Conservation (phyloP, 2,113 vertebrate species). For the Microcebus griseorufus region DNA sequence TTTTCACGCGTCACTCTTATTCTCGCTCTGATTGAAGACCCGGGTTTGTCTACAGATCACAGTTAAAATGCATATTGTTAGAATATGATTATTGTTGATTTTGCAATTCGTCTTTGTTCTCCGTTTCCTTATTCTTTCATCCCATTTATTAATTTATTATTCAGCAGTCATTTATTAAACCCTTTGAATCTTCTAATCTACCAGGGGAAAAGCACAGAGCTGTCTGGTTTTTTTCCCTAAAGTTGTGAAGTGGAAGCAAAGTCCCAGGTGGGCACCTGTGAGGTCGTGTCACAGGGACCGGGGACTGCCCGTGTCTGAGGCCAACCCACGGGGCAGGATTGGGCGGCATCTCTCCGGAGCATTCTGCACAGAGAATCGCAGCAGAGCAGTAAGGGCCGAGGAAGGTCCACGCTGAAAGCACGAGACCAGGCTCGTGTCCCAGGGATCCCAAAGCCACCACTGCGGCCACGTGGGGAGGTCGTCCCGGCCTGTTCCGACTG, state of each 20-base stretch:
- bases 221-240: background rate
- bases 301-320: background rate
- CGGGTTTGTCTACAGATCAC: constrained; percentile 21
- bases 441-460: too few species aligned
- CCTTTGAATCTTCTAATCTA: background rate
- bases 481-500: rapidly evolving
- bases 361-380: rapidly evolving
- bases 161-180: background rate
- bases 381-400: background rate
- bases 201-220: background rate
- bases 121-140: background rate
- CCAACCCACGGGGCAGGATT: background rate
- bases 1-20: background rate
- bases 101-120: constrained; percentile 4
- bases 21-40: constrained; percentile 18
- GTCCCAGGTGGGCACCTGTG: rapidly evolving
- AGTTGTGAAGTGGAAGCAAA: rapidly evolving
- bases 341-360: too few species aligned
- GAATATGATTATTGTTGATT: background rate
- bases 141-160: background rate
- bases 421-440: rapidly evolving
- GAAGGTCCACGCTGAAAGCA: background rate
- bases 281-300: rapidly evolving
- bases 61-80: background rate
- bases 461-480: too few species aligned